Evolutionary conservation across 1,140 invertebrate species (phyloP).

Genomic region (Zaprionus ghesquierei): DNA sequence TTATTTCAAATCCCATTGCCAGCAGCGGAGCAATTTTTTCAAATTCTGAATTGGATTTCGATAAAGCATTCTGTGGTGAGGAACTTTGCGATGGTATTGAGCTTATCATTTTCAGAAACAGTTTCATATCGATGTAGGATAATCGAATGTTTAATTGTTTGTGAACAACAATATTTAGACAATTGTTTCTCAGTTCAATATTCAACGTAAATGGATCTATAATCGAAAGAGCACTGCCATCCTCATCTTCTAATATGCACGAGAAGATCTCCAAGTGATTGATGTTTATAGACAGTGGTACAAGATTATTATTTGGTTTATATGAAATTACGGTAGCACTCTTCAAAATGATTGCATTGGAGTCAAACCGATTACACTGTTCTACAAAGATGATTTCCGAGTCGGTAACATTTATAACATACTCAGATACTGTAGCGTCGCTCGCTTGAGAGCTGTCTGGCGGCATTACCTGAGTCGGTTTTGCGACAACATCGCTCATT

Average conservation of each 20-base stretch:
- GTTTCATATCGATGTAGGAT: constrained; percentile 96
- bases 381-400: constrained; percentile 97
- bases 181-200: constrained; percentile 86
- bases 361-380: constrained; percentile 92
- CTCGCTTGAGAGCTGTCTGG: constrained; percentile 16
- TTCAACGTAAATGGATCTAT: constrained; percentile 95
- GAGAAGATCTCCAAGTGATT: constrained; percentile 97
- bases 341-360: constrained; percentile 97
- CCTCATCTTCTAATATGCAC: constrained; percentile 94
- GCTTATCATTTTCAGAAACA: constrained; percentile 94
- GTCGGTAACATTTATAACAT: constrained; percentile 97
- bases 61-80: constrained; percentile 83
- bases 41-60: constrained; percentile 58
- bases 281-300: constrained; percentile 93
- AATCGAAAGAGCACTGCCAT: constrained; percentile 97
- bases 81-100: constrained; percentile 92
- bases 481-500: constrained; percentile 10
- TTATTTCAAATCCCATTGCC: constrained; percentile 88
- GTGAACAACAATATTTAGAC: constrained; percentile 85
- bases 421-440: constrained; percentile 83
- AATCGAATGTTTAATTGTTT: constrained; percentile 91
- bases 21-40: constrained; percentile 70
- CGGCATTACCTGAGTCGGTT: constrained; percentile 20
- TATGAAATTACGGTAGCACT: constrained; percentile 94
- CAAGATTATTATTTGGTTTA: constrained; percentile 87